Conservation (phyloP, 2,113 vertebrate genomes). For the Sinocyclocheilus maitianheensis region DNA sequence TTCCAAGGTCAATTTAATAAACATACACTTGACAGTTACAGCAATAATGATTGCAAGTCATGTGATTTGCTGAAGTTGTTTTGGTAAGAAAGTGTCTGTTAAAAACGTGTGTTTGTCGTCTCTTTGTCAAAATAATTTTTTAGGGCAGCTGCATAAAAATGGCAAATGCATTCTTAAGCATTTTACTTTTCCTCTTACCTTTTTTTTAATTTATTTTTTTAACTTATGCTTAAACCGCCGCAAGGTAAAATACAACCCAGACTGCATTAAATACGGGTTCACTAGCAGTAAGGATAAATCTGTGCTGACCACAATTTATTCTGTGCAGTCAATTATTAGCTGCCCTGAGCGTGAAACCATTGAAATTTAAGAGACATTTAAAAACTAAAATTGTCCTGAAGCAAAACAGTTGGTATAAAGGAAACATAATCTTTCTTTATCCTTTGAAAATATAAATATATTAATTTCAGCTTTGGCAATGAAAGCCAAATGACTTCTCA, state of each 20-base stretch:
- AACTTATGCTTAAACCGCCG: background rate
- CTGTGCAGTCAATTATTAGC: background rate
- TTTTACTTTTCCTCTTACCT: background rate
- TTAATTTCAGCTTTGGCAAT: background rate
- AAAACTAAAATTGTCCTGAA: background rate
- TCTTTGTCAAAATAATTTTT: background rate
- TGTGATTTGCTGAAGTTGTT: background rate
- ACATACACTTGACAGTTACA: conserved; percentile 1
- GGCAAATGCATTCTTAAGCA: background rate
- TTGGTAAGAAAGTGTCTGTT: background rate
- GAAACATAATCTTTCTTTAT: background rate
- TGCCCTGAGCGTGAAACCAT: background rate
- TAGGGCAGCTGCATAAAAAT: background rate
- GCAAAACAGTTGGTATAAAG: background rate
- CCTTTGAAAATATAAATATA: background rate
- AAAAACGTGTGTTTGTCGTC: background rate
- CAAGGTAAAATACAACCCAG: background rate
- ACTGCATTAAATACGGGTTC: background rate
- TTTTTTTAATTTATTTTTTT: background rate
- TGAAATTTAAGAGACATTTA: conserved; percentile 9
- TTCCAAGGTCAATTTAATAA: conserved; percentile 62
- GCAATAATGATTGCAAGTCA: background rate
- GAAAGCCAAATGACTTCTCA: background rate
- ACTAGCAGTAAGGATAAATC: conserved; percentile 1
- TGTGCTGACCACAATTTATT: background rate